Conservation (phyloP, 2,113 vertebrate species). For the Eulacestoma nigropectus region DNA sequence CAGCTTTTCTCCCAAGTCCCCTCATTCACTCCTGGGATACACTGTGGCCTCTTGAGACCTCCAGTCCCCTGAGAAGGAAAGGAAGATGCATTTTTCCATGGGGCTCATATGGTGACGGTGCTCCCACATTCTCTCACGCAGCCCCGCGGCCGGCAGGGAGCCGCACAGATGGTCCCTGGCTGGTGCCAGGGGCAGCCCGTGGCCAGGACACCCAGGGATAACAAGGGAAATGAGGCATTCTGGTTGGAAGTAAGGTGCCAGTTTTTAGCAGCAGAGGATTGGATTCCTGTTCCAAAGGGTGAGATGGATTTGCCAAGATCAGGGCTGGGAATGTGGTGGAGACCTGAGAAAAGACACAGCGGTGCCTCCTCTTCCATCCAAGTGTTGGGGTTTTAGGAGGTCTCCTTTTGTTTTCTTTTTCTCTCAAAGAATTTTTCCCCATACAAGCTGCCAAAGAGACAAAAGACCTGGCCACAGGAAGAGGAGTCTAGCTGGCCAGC, state of each 20-base stretch:
- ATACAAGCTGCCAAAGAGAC: too few species aligned
- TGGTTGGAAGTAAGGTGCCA: constrained; percentile 14
- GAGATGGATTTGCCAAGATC: background rate
- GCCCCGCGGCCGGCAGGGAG: accelerated
- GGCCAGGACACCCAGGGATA: constrained; percentile 38
- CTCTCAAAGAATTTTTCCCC: too few species aligned
- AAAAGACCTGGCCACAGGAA: too few species aligned
- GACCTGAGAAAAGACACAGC: background rate
- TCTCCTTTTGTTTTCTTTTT: too few species aligned
- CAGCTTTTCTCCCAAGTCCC: background rate
- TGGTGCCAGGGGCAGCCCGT: background rate
- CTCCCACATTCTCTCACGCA: background rate
- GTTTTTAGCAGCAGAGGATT: background rate
- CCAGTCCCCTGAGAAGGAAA: background rate
- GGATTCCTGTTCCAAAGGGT: background rate
- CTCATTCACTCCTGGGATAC: background rate
- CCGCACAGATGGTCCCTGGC: background rate
- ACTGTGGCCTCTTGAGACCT: background rate
- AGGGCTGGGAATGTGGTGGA: accelerated
- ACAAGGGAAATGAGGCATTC: constrained; percentile 47
- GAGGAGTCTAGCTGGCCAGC: too few species aligned
- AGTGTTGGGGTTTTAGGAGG: too few species aligned
- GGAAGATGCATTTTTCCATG: background rate
- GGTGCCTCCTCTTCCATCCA: background rate
- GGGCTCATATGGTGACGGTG: background rate